Conservation (phyloP, 2,888 invertebrate genomes). For the Ctena decussata region DNA sequence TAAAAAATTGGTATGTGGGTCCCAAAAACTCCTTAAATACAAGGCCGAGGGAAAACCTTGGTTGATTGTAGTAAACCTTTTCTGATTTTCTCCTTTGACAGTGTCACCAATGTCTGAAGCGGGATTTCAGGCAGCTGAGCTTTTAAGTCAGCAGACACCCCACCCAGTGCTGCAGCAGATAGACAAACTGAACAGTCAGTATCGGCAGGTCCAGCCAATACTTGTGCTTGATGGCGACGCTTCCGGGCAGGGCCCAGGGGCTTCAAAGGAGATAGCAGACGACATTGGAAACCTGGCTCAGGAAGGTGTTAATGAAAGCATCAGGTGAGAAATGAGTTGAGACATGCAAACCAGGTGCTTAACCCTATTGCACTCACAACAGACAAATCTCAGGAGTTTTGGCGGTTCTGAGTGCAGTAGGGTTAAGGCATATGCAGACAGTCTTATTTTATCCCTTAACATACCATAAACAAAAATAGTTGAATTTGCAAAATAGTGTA, state of each 20-base stretch:
- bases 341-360: too few species aligned
- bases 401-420: too few species aligned
- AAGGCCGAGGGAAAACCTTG: too few species aligned
- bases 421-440: too few species aligned
- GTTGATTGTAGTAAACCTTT: too few species aligned
- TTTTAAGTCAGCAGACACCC: conserved; percentile 49
- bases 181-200: conserved; percentile 60
- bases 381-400: too few species aligned
- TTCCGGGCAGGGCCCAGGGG: conserved; percentile 26
- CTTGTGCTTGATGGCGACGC: conserved; percentile 7
- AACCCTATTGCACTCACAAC: too few species aligned
- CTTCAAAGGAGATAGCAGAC: conserved; percentile 57
- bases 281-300: conserved; percentile 78
- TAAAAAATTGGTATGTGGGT: too few species aligned
- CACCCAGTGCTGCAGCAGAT: conserved; percentile 76
- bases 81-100: background rate
- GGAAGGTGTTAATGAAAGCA: conserved; percentile 81
- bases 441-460: too few species aligned
- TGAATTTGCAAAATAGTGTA: too few species aligned
- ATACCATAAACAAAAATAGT: too few species aligned
- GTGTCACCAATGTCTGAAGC: background rate
- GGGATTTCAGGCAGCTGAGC: conserved; percentile 53
- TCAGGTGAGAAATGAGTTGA: conserved; percentile 79
- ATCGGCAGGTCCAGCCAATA: conserved; percentile 30
- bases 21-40: too few species aligned